Conservation (phyloP, 1,140 invertebrate genomes). For the Drosophila bifasciata region DNA sequence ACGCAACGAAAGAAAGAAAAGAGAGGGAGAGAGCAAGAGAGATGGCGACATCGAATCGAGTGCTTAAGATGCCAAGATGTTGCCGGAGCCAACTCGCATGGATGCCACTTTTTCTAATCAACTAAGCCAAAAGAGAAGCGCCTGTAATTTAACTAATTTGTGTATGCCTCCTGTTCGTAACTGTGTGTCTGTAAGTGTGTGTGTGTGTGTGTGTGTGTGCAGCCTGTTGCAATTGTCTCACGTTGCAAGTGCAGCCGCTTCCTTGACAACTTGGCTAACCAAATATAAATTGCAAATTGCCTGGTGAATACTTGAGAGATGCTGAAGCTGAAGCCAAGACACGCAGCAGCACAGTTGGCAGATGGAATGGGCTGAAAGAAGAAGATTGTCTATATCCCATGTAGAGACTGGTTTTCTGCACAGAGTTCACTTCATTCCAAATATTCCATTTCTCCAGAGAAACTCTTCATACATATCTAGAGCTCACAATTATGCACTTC, state of each 20-base stretch:
- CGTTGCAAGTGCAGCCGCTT: constrained; percentile 46
- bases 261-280: constrained; percentile 46
- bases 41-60: constrained; percentile 1
- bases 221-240: constrained; percentile 58
- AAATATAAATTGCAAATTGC: constrained; percentile 59
- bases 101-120: constrained; percentile 77
- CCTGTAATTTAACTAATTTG: constrained; percentile 82
- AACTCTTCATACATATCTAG: neutral
- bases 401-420: neutral
- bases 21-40: constrained; percentile 20
- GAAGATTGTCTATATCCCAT: neutral
- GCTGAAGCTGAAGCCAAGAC: constrained; percentile 6
- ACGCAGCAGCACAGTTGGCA: constrained; percentile 5
- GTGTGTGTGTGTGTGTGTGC: constrained; percentile 15
- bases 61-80: constrained; percentile 36
- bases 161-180: constrained; percentile 13
- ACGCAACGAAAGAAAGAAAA: neutral
- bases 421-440: neutral
- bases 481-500: constrained; percentile 12
- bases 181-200: constrained; percentile 10
- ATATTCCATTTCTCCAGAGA: neutral
- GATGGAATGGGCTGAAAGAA: constrained; percentile 18
- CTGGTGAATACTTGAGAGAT: constrained; percentile 24
- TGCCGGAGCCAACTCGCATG: constrained; percentile 40
- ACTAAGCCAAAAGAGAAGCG: constrained; percentile 54